These are phyloP conservation scores for Drosophila ficusphila DNA, from an alignment of 1,140 invertebrate species.

Conservation along the genomic window DNA sequence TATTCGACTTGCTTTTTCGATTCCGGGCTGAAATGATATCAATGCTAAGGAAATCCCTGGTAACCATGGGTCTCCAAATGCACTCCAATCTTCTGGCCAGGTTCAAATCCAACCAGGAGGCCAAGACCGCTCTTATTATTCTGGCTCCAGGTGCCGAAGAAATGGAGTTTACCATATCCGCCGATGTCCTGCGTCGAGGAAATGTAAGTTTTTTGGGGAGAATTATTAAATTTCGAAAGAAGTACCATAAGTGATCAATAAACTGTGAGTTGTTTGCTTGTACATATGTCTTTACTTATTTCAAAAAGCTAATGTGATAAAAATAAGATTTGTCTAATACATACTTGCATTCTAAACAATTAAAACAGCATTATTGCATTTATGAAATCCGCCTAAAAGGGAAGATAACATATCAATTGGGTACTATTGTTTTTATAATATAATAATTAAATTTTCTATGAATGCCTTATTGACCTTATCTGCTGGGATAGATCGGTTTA, in stretches of 20 bases:
- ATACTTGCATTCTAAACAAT: too few species aligned
- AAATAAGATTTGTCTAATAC: too few species aligned
- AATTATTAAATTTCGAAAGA: not conserved
- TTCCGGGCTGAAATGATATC: not conserved
- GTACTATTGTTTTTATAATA: too few species aligned
- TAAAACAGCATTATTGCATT: too few species aligned
- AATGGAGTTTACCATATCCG: conserved; percentile 97
- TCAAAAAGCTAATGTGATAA: not conserved
- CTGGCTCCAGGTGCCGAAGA: conserved; percentile 95
- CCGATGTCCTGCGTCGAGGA: conserved; percentile 94
- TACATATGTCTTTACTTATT: not conserved
- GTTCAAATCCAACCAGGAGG: not conserved
- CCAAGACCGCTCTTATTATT: conserved; percentile 89
- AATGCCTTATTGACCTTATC: too few species aligned
- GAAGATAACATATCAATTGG: too few species aligned
- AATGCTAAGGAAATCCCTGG: not conserved
- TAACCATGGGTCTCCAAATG: not conserved
- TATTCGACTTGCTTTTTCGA: not conserved
- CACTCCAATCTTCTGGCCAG: not conserved
- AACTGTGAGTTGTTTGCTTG: not conserved
- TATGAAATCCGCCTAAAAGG: too few species aligned
- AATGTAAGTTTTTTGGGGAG: conserved; percentile 87
- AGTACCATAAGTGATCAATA: not conserved
- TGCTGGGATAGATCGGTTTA: too few species aligned
- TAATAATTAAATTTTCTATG: too few species aligned